These are phyloP conservation scores for Euzophera pinguis DNA, from an alignment of 2,888 invertebrate genomes.

Conservation along the genomic window DNA sequence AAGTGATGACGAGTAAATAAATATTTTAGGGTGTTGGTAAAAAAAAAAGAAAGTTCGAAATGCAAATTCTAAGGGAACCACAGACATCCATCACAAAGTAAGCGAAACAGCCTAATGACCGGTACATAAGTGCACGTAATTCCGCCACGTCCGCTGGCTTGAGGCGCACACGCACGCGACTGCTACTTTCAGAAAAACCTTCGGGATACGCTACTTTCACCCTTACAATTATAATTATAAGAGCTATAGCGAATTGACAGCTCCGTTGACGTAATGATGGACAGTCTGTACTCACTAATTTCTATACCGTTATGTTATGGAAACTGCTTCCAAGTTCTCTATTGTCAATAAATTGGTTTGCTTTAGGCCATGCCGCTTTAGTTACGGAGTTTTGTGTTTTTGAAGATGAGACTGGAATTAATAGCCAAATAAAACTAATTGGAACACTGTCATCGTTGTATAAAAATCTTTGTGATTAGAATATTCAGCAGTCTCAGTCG, in stretches of 20 bases:
- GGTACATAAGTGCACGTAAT: constrained; percentile 69
- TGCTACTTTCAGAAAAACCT: constrained; percentile 40
- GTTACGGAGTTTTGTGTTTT: background rate
- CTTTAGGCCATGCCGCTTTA: constrained; percentile 13
- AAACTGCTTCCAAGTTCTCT: constrained; percentile 56
- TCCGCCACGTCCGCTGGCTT: constrained; percentile 64
- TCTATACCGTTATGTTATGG: constrained; percentile 61
- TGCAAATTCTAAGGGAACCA: background rate
- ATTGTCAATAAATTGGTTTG: constrained; percentile 30
- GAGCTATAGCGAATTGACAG: constrained; percentile 13
- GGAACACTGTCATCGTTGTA: no score
- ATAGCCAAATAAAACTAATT: no score
- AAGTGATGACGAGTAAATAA: no score
- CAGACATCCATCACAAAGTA: constrained; percentile 42
- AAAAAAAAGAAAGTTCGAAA: no score
- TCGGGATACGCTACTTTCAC: constrained; percentile 34
- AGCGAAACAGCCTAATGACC: constrained; percentile 56
- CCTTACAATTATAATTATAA: constrained; percentile 32
- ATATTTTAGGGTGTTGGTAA: no score
- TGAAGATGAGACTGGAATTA: no score
- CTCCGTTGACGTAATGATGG: constrained; percentile 36
- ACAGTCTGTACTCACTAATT: constrained; percentile 47
- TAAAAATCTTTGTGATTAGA: no score
- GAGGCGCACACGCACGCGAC: constrained; percentile 70
- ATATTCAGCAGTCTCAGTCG: no score